phyloP scores from a whole-genome alignment of 2,888 invertebrate species.

The Muschampia plurimacula region DNA sequence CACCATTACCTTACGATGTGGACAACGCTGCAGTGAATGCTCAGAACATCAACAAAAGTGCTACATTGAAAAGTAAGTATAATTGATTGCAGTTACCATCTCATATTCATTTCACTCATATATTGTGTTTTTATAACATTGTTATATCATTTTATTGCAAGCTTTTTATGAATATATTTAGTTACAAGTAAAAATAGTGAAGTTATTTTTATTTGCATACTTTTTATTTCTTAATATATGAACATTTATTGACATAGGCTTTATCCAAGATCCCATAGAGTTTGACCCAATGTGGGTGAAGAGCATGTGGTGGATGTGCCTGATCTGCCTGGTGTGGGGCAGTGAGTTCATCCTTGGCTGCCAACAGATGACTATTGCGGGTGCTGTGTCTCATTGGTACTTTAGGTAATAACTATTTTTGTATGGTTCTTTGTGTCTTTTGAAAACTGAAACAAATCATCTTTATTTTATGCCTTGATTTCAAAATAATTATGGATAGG shows the following conservation, averaged over 20 bases:
- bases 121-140: neutral
- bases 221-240: conserved; percentile 36
- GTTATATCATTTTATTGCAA: neutral
- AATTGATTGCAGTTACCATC: conserved; percentile 39
- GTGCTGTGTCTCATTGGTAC: conserved; percentile 97
- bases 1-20: conserved; percentile 56
- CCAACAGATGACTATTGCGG: conserved; percentile 97
- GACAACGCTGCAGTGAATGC: conserved; percentile 62
- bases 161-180: neutral
- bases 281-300: conserved; percentile 93
- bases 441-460: no score
- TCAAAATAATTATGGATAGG: no score
- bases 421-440: neutral
- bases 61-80: conserved; percentile 64
- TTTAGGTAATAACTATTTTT: conserved; percentile 87
- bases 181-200: neutral
- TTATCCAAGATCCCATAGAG: conserved; percentile 85
- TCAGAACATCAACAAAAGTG: conserved; percentile 62
- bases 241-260: conserved; percentile 57
- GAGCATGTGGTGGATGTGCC: conserved; percentile 97
- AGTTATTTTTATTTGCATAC: conserved; percentile 20
- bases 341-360: conserved; percentile 97
- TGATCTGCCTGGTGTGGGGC: conserved; percentile 96
- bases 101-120: neutral
- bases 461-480: no score